Conservation (phyloP, 2,797 vertebrate species). For the Hozukius guyotensis region DNA sequence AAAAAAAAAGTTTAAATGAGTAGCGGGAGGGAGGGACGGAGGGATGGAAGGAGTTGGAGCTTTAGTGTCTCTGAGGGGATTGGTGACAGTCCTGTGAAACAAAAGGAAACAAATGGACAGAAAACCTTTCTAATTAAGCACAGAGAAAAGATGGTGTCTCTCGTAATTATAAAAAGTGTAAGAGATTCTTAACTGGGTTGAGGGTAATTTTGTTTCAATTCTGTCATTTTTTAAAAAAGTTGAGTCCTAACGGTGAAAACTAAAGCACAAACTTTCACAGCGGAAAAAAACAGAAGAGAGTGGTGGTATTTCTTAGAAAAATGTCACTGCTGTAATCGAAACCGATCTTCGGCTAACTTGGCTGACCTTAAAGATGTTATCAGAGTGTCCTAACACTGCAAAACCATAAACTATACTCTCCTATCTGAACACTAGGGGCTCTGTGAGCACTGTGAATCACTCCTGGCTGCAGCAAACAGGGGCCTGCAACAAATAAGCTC, state of each 20-base stretch:
- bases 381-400: background rate
- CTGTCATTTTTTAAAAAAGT: constrained; percentile 54
- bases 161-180: constrained; percentile 81
- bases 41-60: constrained; percentile 56
- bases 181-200: constrained; percentile 74
- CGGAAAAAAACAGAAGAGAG: background rate
- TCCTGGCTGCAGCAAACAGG: constrained; percentile 27
- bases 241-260: constrained; percentile 9
- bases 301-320: background rate
- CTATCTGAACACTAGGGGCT: constrained; percentile 55
- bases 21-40: constrained; percentile 54
- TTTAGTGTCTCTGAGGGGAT: constrained; percentile 78
- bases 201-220: constrained; percentile 52
- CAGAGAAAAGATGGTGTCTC: constrained; percentile 70
- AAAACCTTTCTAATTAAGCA: constrained; percentile 81
- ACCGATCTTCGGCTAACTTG: background rate
- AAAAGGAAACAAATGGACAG: constrained; percentile 75
- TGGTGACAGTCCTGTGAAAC: constrained; percentile 79
- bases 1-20: constrained; percentile 75
- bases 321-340: background rate
- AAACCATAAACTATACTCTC: background rate
- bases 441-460: constrained; percentile 10
- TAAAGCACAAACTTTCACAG: constrained; percentile 46
- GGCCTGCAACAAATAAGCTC: constrained; percentile 59
- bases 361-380: constrained; percentile 3